Evolutionary conservation across 2,797 vertebrate species (phyloP), one percentile per base, ranked within the genome.

Genomic region (Danio kyathit): DNA sequence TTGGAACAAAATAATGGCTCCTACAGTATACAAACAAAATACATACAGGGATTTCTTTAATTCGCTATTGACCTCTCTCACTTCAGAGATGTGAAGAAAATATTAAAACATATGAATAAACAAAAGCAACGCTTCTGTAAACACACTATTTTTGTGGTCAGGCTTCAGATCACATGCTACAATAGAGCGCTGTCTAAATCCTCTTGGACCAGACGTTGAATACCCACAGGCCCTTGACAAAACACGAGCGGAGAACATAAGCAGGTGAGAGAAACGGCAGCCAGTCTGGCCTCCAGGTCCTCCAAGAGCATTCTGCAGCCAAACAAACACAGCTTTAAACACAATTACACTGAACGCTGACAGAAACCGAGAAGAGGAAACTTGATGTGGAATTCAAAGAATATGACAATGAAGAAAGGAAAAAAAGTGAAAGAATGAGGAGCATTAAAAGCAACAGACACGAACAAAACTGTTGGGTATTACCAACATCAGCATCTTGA

Each of bases 241-340:
- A 82, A 82, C 81, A 82, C 3, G 11, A 76, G 66, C 3, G 14
- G 57, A 64, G 73, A 76, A 71, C 64, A 82, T 71, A 76, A 71
- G 67, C 74, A 76, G 80, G 74, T 63, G 64, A 67, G 56, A 82
- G 49, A 76, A 61, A 76, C 66, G 21, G 51, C 65, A 63, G 73
- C 72, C 72, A 75, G 81, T 65, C 74, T 38, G 67, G 48, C 59
- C 49, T 70, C 46, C 0, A 12, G 49, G 57, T 63, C 61, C 69
- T 73, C 43, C 67, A 73, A 82, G 76, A 63, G 67, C 52, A 56
- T 71, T 71, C 21, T 63, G 57, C 61, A 71, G 66, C 81, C 66
- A 71, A 71, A 76, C 74, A 76, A 77, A 82, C 46, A 59, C 66
- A 63, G 81, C 77, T 79, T 79, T 71, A 79, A 79, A 71, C 77